Conservation (phyloP, 2,113 vertebrate genomes). For the Agapornis roseicollis region DNA sequence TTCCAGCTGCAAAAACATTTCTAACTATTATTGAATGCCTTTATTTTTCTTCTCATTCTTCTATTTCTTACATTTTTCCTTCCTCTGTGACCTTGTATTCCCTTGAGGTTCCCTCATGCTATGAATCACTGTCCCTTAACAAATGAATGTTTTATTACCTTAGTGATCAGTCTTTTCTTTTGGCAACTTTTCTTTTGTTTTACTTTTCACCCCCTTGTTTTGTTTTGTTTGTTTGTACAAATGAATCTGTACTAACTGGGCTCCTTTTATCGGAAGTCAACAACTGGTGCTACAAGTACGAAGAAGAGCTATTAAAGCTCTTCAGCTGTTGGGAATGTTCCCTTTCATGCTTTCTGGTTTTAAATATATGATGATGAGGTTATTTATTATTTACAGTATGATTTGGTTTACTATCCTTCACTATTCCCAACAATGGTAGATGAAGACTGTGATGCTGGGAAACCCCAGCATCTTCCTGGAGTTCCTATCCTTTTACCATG, state of each 20-base stretch:
- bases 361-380: neutral
- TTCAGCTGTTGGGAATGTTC: neutral
- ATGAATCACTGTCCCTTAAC: neutral
- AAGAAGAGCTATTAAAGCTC: neutral
- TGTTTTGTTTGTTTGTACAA: neutral
- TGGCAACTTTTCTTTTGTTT: neutral
- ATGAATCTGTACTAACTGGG: neutral
- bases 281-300: neutral
- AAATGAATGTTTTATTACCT: neutral
- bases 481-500: conserved; percentile 48
- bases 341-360: neutral
- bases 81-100: neutral
- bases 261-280: neutral
- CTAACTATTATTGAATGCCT: neutral
- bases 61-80: neutral
- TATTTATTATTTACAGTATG: conserved; percentile 58
- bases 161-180: neutral
- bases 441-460: conserved; percentile 39
- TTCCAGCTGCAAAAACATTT: conserved; percentile 46
- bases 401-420: conserved; percentile 32
- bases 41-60: neutral
- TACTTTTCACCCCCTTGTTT: accelerated
- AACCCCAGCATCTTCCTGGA: conserved; percentile 58
- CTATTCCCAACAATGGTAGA: neutral
- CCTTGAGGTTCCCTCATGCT: neutral